Evolutionary conservation across 2,888 invertebrate genomes (phyloP), one percentile per base, ranked within the genome.

Genomic region (Chymomyza amoena): DNA sequence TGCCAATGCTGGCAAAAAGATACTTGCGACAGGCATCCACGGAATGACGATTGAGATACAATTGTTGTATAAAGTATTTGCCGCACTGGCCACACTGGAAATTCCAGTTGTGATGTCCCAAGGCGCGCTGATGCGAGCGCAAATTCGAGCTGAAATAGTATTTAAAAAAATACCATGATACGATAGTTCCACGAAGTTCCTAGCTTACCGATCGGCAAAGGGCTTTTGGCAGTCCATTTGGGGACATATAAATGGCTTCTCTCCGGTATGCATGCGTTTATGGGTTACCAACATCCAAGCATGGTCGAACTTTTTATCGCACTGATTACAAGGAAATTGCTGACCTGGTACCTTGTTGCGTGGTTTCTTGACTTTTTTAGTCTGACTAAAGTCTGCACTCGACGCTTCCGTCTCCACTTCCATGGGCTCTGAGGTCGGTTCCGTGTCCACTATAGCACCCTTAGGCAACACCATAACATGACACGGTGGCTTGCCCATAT

Each of bases 241-340:
- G 0, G 95, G 95, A 77, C 95, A 95, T 5, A 93, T 93, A 79
- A 95, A 95, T 1, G 95, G 95, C 36, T 94, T 92, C 85, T 95
- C 95, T 0, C 95, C 95, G 0, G 95, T 95, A 85, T 95, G 95
- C 5, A 94, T 92, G 0, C 95, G 92, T 75, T 94, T 90, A 83
- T 95, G 95, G 0, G 95, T 95, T 80, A 94, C 94, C 61, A 95
- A 90, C 45, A 95, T 95, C 95, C 95, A 95, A 7, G 94, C 94
- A 6, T 95, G 92, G 89, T 95, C 94, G 89, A 95, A 95, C 10
- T 93, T 93, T 89, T 95, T 95, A 0, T 93, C 93, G 81, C 95
- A 95, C 18, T 83, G 81, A 1, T 72, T 77, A 72, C 91, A 91
- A 13, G 80, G 79, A 7, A 87, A 83, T 4, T 69, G 60, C 57